Evolutionary conservation across 1,140 invertebrate genomes (phyloP), one percentile per base, ranked within the genome.

Genomic region (Heliconius hermathena): DNA sequence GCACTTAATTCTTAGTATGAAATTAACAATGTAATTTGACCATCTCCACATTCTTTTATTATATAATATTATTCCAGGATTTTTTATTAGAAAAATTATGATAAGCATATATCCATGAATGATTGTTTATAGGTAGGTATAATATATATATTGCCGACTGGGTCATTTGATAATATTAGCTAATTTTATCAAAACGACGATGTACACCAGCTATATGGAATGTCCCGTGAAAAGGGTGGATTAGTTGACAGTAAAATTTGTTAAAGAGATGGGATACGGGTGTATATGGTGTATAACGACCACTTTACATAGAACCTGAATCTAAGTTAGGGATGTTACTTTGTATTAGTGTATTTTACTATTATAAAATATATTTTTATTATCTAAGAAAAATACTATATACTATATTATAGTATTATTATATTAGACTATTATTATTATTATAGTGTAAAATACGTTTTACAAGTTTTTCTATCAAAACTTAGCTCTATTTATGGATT

Each of bases 231-330:
- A 91, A 90, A 90, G 87, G 90, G 82, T 84, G 90, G 91, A 91
- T 92, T 92, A 93, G 87, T 89, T 82, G 84, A 86, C 88, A 89
- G 90, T 91, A 91, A 92, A 93, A 94, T 94, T 94, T 91, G 91
- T 92, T 91, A 91, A 92, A 90, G 88, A 89, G 89, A 82, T 87
- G 73, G 80, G 81, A 90, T 92, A 90, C 88, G 91, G 90, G 60
- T 22, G 1, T 66, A 66, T 66, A 66, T 66, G 60, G 89, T 82
- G 74, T 82, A 71, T 60, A 46, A 73, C 75, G 75, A 74, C 90
- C 88, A 91, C 71, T 83, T n/a, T 85, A 83, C 81, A 3, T 76
- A 81, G 90, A 85, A 49, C 87, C 75, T 73, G 54, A 16, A 36
- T 29, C 26, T 13, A 29, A 66, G 3, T 66, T 26, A 66, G 60